Conservation (phyloP, 2,797 vertebrate species). For the Gouania willdenowi region DNA sequence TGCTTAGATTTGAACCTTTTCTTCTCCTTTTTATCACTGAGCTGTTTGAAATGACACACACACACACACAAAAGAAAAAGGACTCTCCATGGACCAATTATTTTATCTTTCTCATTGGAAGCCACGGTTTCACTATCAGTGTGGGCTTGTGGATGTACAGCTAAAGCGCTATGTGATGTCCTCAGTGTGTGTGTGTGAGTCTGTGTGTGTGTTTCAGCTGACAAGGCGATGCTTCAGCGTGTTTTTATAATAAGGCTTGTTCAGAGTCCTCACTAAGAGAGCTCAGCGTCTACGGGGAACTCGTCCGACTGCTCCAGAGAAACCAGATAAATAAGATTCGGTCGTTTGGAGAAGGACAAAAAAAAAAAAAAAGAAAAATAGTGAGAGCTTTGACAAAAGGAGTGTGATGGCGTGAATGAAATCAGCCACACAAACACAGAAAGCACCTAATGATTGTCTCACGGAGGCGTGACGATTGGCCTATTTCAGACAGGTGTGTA, state of each 20-base stretch:
- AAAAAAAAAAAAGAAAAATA: background rate
- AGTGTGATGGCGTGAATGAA: slow-evolving; percentile 48
- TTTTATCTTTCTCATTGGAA: slow-evolving; percentile 57
- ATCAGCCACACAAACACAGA: slow-evolving; percentile 34
- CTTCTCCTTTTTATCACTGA: slow-evolving; percentile 54
- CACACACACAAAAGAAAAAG: too few species aligned
- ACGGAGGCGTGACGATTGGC: slow-evolving; percentile 39
- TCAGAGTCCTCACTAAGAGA: slow-evolving; percentile 34
- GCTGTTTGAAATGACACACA: slow-evolving; percentile 57
- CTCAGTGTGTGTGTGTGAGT: slow-evolving; percentile 4
- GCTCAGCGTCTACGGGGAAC: slow-evolving; percentile 34
- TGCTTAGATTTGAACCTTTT: slow-evolving; percentile 48
- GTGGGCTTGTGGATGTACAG: slow-evolving; percentile 32
- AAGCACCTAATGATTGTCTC: slow-evolving; percentile 30
- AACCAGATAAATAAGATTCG: slow-evolving; percentile 31
- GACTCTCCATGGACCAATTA: slow-evolving; percentile 68
- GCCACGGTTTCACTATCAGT: slow-evolving; percentile 25
- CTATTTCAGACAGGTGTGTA: slow-evolving; percentile 58
- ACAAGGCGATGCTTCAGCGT: slow-evolving; percentile 13
- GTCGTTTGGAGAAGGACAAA: background rate
- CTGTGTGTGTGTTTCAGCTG: slow-evolving; percentile 7
- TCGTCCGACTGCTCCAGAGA: slow-evolving; percentile 23
- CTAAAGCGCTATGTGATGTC: slow-evolving; percentile 36
- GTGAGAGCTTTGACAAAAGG: slow-evolving; percentile 25
- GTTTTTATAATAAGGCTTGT: slow-evolving; percentile 15